Evolutionary conservation across 2,888 invertebrate species (phyloP).

Genomic region (Oxytorus armatus): DNA sequence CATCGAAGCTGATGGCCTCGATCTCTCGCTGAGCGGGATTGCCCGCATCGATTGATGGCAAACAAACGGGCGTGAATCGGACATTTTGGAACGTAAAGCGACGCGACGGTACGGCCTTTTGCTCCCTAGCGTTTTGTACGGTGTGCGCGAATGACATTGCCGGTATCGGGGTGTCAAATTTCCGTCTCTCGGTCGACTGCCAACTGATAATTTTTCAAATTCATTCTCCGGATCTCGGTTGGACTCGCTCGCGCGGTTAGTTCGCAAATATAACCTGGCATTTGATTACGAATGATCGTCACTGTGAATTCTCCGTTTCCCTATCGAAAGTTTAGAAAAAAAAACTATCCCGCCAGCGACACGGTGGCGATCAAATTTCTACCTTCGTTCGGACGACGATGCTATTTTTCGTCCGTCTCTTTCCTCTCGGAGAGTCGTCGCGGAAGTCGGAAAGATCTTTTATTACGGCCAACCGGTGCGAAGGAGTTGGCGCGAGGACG

Average conservation of each 20-base stretch:
- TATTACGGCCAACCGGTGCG: background rate
- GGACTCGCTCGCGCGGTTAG: background rate
- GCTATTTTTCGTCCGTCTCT: conserved; percentile 3
- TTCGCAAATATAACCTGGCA: background rate
- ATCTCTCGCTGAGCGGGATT: background rate
- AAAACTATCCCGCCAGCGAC: conserved; percentile 3
- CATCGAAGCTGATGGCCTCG: no score
- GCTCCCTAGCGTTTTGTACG: background rate
- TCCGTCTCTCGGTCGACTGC: conserved; percentile 30
- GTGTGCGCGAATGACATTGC: conserved; percentile 6
- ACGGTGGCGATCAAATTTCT: conserved; percentile 33
- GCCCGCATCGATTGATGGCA: background rate
- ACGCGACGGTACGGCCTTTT: conserved; percentile 10
- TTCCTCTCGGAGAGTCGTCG: background rate
- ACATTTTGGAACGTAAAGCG: conserved; percentile 4
- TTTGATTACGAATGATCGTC: background rate
- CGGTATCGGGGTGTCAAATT: conserved; percentile 62
- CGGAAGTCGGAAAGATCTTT: conserved; percentile 27
- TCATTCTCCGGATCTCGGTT: conserved; percentile 34
- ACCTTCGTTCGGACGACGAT: background rate
- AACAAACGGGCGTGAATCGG: conserved; percentile 1
- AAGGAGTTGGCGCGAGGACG: conserved; percentile 8
- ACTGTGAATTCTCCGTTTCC: conserved; percentile 20
- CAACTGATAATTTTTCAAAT: conserved; percentile 52
- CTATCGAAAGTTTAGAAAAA: background rate